Conservation (phyloP, 2,888 invertebrate genomes). For the Agrypnus murinus region DNA sequence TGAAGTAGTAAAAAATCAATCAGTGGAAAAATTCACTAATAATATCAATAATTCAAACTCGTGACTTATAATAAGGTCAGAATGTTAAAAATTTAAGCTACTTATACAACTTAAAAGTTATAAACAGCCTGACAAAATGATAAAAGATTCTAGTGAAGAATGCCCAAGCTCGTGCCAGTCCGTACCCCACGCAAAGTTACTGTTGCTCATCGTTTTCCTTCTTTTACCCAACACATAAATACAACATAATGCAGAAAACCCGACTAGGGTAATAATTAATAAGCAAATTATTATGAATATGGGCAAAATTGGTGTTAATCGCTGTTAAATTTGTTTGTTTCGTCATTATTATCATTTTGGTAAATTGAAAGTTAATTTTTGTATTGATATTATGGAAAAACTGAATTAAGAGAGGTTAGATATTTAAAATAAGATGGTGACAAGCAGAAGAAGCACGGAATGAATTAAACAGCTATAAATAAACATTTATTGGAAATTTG, state of each 20-base stretch:
- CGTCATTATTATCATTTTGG: too few relatives aligned
- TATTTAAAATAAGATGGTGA: too few relatives aligned
- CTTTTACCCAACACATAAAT: slow-evolving; percentile 39
- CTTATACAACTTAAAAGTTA: slow-evolving; percentile 37
- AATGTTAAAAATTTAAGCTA: slow-evolving; percentile 31
- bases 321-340: slow-evolving; percentile 31
- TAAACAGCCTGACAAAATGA: slow-evolving; percentile 53
- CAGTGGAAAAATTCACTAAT: too few relatives aligned
- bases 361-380: too few relatives aligned
- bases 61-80: slow-evolving; percentile 17
- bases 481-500: too few relatives aligned
- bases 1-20: too few relatives aligned
- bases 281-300: slow-evolving; percentile 21
- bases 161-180: slow-evolving; percentile 50
- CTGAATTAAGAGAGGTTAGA: too few relatives aligned
- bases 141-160: slow-evolving; percentile 50
- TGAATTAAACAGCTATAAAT: too few relatives aligned
- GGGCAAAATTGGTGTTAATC: slow-evolving; percentile 37
- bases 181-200: slow-evolving; percentile 45
- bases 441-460: too few relatives aligned
- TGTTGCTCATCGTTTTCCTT: slow-evolving; percentile 34
- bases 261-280: slow-evolving; percentile 32
- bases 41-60: slow-evolving; percentile 3
- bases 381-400: too few relatives aligned
- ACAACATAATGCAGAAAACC: slow-evolving; percentile 49